Base-by-base conservation (phyloP, 2,113 vertebrate genomes). In the Andinoacara biseriatus region DNA sequence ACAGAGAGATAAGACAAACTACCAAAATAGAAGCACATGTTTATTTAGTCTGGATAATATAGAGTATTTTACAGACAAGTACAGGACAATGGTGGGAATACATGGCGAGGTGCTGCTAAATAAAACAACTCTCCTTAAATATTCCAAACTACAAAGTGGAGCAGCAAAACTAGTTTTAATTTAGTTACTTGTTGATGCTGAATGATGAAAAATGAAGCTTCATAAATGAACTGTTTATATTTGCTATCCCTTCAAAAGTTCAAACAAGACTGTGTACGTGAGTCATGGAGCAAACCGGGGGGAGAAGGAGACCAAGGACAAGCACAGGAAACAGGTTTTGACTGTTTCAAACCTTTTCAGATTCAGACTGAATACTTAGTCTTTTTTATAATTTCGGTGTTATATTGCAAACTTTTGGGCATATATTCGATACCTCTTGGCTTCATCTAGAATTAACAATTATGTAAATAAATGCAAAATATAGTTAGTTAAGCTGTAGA, bases 21-120 rank as follows among this genome's bases (percentile, higher is more conserved):
- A 82, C n/a, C 72, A 26, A 69, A 31, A 13, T 13, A 72, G 40
- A 52, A 72, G 65, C 65, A 52, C 17, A 14, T 76, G 17, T 91
- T 84, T 89, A 87, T 87, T 89, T 78, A 83, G 20, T 56, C 15
- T 65, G 60, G 56, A 26, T 3, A 67, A 9, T 10, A 61, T 69
- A 85, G 59, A 82, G 59, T 54, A 57, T 29, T 75, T 22, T 56
- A 40, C 62, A 58, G 33, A 43, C 13, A 65, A 13, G 33, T 43
- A 69, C 54, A 72, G 11, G 35, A 61, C 18, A 72, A 52, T 10
- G 22, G 20, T 20, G 29, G 10, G 14, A n/a, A 52, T n/a, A 79
- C 26, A 33, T 76, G 56, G 17, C 43, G 17, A 52, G 65, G 26
- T 52, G 26, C 43, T 52, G 26, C 49, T 72, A 31, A n/a, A 72